Percentiles rank a stretch among this genome's conserved stretches.
Evolutionary conservation across 2,888 invertebrate genomes (phyloP).

Genomic region (Caradrina clavipalpis): DNA sequence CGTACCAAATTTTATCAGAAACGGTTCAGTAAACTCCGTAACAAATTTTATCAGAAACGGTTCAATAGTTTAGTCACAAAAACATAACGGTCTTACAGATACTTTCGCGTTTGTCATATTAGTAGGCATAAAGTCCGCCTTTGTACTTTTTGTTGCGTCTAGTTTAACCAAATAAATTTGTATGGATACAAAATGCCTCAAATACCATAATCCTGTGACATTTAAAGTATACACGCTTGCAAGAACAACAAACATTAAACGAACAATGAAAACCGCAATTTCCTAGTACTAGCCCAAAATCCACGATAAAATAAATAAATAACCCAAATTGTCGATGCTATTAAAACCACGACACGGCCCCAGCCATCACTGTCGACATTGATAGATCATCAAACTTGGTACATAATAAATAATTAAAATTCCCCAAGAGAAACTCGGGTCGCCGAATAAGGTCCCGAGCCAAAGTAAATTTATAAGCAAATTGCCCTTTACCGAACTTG

Average conservation of each 20-base stretch:
- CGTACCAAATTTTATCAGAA: too few relatives aligned
- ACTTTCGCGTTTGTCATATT: too few relatives aligned
- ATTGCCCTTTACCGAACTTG: constrained; percentile 63
- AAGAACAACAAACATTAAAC: background rate
- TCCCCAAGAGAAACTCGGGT: constrained; percentile 66
- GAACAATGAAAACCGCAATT: constrained; percentile 1
- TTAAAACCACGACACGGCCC: constrained; percentile 42
- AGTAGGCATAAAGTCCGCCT: too few relatives aligned
- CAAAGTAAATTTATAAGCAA: constrained; percentile 71
- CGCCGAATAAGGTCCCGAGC: constrained; percentile 64
- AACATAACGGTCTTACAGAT: too few relatives aligned
- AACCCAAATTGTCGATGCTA: constrained; percentile 54
- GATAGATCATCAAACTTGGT: constrained; percentile 71
- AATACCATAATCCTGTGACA: background rate
- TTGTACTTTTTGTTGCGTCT: too few relatives aligned
- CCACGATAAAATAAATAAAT: constrained; percentile 46
- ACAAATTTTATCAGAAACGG: too few relatives aligned
- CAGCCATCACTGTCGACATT: constrained; percentile 68
- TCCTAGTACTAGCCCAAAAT: constrained; percentile 17
- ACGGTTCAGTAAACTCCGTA: too few relatives aligned
- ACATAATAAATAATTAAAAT: constrained; percentile 80
- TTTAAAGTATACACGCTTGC: constrained; percentile 8
- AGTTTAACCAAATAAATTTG: too few relatives aligned
- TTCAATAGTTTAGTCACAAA: too few relatives aligned
- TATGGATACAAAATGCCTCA: background rate